These are phyloP conservation scores for Metacarcinus magister DNA, from an alignment of 2,888 invertebrate species.

Conservation along the genomic window DNA sequence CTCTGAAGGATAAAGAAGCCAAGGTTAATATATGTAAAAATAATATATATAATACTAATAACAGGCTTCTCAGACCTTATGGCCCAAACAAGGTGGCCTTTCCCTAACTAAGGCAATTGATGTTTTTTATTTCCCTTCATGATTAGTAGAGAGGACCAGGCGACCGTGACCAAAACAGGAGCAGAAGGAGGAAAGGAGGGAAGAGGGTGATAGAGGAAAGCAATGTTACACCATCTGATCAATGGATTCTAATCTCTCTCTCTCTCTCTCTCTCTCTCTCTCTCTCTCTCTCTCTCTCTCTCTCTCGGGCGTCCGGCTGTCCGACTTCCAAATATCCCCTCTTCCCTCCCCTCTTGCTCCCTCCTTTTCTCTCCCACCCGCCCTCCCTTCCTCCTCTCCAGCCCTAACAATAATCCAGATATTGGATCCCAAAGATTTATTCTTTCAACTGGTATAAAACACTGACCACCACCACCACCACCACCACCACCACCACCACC, in stretches of 20 bases:
- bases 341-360: background rate
- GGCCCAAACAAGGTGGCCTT: no score
- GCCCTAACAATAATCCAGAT: slow-evolving; percentile 58
- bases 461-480: slow-evolving; percentile 31
- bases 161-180: no score
- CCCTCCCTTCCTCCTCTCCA: background rate
- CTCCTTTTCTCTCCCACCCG: background rate
- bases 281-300: background rate
- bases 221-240: slow-evolving; percentile 19
- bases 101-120: no score
- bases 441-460: slow-evolving; percentile 70
- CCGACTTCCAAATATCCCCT: background rate
- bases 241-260: slow-evolving; percentile 1
- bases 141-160: no score
- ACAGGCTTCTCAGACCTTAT: no score
- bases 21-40: no score
- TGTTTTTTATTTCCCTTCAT: no score
- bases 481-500: background rate
- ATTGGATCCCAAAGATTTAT: slow-evolving; percentile 72
- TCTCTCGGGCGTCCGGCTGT: background rate
- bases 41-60: no score
- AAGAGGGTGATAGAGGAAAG: background rate
- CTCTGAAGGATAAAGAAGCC: no score
- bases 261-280: slow-evolving; percentile 17
- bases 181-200: background rate